Percentiles rank a stretch among this genome's conserved stretches.
Evolutionary conservation across 2,797 vertebrate genomes (phyloP).

Genomic region (Lacerta viridis): DNA sequence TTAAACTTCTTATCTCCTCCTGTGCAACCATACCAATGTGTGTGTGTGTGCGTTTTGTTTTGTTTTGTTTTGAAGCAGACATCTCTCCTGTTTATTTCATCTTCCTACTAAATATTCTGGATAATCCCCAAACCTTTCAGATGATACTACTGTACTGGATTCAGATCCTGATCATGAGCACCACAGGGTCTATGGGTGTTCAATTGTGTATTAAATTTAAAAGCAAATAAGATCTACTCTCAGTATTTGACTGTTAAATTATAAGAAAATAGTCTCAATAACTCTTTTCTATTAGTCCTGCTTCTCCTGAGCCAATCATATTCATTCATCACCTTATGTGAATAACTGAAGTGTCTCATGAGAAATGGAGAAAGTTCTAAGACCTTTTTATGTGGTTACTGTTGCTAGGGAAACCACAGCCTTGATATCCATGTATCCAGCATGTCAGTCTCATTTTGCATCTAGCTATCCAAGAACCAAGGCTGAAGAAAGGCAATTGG

Average conservation of each 20-base stretch:
- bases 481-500: constrained; percentile 62
- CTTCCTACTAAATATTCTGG: background rate
- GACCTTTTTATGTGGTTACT: constrained; percentile 79
- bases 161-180: background rate
- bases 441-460: constrained; percentile 81
- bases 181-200: background rate
- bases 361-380: constrained; percentile 79
- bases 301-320: constrained; percentile 69
- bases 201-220: constrained; percentile 19
- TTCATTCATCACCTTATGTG: constrained; percentile 74
- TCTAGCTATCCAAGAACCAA: constrained; percentile 74
- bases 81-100: constrained; percentile 16
- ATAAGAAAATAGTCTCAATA: constrained; percentile 56
- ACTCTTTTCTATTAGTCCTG: constrained; percentile 55
- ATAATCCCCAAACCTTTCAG: background rate
- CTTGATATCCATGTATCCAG: constrained; percentile 82
- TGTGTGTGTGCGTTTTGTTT: no score
- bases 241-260: constrained; percentile 45
- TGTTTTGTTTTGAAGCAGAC: background rate
- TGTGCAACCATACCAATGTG: background rate
- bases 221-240: constrained; percentile 47
- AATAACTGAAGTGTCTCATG: constrained; percentile 81
- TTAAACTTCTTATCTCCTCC: background rate
- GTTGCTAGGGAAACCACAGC: constrained; percentile 84
- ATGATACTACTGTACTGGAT: constrained; percentile 1